A percentile compares a stretch with the other conserved stretches of the same genome.
Conservation (phyloP, 64 coral and sea anemone species). For the Stichodactyla mertensii region DNA sequence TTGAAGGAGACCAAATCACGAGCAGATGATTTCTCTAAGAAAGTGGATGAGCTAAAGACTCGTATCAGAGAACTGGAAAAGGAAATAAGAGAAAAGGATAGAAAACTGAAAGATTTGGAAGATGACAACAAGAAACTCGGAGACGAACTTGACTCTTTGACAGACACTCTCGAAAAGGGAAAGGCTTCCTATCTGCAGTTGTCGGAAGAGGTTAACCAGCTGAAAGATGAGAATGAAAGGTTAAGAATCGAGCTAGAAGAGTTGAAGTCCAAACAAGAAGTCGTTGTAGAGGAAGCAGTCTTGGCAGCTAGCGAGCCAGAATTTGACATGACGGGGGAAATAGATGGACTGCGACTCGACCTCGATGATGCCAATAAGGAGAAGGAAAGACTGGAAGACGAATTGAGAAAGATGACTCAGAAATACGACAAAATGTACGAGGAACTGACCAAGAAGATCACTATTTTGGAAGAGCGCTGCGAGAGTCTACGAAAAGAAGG, state of each 20-base stretch:
- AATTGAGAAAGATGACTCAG: background rate
- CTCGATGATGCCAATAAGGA: constrained; percentile 1
- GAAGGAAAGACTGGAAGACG: background rate
- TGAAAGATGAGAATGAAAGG: constrained; percentile 27
- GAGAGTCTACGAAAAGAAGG: background rate
- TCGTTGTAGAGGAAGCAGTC: background rate
- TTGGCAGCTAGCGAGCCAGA: background rate
- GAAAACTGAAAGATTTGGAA: constrained; percentile 6
- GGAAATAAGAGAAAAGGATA: constrained; percentile 43
- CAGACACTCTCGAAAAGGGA: background rate
- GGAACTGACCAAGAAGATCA: constrained; percentile 17
- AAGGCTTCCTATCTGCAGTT: background rate
- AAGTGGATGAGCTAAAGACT: constrained; percentile 21
- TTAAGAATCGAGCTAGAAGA: constrained; percentile 9
- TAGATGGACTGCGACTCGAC: background rate
- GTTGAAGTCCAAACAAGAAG: constrained; percentile 14
- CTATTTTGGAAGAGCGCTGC: constrained; percentile 1
- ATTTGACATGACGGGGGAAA: background rate
- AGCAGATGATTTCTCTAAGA: constrained; percentile 38
- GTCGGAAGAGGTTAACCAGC: background rate
- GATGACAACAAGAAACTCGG: constrained; percentile 11
- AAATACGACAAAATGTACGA: constrained; percentile 17
- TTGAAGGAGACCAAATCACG: background rate
- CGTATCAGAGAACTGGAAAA: constrained; percentile 29
- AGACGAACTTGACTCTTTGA: constrained; percentile 16